Percentiles rank a stretch among this genome's conserved stretches.
These are phyloP conservation scores for Diuraphis noxia DNA, from an alignment of 1,140 invertebrate species.

Conservation along the genomic window DNA sequence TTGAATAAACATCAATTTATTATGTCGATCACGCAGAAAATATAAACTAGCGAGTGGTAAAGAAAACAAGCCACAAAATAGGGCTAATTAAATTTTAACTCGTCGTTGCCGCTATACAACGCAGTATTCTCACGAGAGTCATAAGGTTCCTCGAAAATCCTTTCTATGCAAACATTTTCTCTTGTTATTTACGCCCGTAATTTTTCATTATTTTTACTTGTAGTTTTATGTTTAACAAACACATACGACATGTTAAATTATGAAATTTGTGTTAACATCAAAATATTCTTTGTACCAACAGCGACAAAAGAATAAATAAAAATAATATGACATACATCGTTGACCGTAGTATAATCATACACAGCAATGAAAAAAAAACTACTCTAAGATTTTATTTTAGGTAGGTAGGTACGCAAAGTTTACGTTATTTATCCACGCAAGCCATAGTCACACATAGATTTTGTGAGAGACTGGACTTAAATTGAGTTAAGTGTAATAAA, in stretches of 20 bases:
- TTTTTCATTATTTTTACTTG: background rate
- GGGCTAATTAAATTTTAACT: slow-evolving; percentile 44
- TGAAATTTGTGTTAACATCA: background rate
- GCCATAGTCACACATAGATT: background rate
- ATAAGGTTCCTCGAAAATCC: background rate
- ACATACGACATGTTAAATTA: background rate
- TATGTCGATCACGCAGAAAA: slow-evolving; percentile 27
- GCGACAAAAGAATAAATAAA: background rate
- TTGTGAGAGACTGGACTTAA: background rate
- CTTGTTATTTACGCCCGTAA: background rate
- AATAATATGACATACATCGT: background rate
- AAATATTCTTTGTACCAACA: background rate
- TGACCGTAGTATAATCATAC: background rate
- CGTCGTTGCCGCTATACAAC: background rate
- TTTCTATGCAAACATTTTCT: background rate
- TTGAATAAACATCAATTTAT: slow-evolving; percentile 35
- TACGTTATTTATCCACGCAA: background rate
- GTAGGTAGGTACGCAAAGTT: too few species aligned
- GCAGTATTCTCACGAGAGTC: background rate
- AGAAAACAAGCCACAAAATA: slow-evolving; percentile 14
- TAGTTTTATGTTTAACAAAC: background rate
- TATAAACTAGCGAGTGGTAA: background rate
- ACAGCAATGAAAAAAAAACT: background rate
- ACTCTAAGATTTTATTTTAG: background rate
- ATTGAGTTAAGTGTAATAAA: slow-evolving; percentile 24